Conservation (phyloP, 1,140 invertebrate genomes). For the Cyclina sinensis region DNA sequence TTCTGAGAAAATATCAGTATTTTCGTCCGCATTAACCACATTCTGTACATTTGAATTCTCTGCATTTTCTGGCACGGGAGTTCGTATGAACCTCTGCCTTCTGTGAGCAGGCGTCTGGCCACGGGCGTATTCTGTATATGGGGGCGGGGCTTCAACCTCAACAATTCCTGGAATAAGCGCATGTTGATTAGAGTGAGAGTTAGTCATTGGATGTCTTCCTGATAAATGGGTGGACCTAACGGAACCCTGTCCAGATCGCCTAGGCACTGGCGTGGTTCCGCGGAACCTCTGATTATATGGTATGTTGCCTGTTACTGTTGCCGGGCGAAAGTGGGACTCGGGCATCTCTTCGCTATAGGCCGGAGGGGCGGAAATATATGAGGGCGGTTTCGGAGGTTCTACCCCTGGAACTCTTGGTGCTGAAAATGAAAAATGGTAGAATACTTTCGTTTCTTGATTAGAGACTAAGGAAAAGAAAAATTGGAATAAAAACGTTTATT, state of each 20-base stretch:
- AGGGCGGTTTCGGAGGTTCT: slow-evolving; percentile 45
- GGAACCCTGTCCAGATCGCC: background rate
- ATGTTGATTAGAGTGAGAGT: background rate
- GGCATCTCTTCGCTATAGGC: slow-evolving; percentile 54
- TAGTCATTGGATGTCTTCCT: background rate
- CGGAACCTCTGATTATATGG: slow-evolving; percentile 24
- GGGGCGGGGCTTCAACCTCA: slow-evolving; percentile 22
- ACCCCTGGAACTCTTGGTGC: slow-evolving; percentile 22
- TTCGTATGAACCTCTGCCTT: slow-evolving; percentile 15
- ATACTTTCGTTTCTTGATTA: no score
- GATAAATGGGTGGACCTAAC: background rate
- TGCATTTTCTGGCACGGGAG: background rate
- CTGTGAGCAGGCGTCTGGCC: slow-evolving; percentile 23
- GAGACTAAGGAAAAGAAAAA: no score
- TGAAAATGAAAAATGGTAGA: no score
- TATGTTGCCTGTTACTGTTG: slow-evolving; percentile 23
- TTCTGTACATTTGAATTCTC: background rate
- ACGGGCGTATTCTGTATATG: slow-evolving; percentile 35
- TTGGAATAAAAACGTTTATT: no score
- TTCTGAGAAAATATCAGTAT: background rate
- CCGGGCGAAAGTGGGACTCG: slow-evolving; percentile 48
- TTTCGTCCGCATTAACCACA: background rate
- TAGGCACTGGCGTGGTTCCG: background rate
- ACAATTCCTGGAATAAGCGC: background rate
- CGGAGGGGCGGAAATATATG: slow-evolving; percentile 32